These are phyloP conservation scores for Stichopus horrens DNA, from an alignment of 53 echinoderm and acorn worm genomes.

Conservation along the genomic window DNA sequence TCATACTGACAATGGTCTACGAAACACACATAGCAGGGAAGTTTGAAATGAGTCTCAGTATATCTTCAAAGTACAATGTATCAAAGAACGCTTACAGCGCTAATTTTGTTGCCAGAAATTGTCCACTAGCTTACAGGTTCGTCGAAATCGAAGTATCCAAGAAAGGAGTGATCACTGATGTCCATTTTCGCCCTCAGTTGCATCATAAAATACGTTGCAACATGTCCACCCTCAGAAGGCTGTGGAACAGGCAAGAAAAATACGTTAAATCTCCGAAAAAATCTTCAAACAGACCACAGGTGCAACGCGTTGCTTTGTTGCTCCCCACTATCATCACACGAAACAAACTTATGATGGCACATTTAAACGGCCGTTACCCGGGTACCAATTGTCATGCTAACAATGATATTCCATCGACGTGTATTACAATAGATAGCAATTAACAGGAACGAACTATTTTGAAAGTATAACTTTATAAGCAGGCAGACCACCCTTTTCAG, in stretches of 20 bases:
- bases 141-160: constrained; percentile 34
- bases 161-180: constrained; percentile 4
- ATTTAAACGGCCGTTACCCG: too few relatives aligned
- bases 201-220: not conserved
- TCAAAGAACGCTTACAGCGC: not conserved
- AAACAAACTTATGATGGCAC: not conserved
- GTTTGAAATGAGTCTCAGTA: not conserved
- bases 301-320: not conserved
- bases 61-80: constrained; percentile 1
- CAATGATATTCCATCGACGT: too few relatives aligned
- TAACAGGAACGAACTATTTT: too few relatives aligned
- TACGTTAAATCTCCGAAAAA: not conserved
- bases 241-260: not conserved
- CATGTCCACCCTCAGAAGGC: not conserved
- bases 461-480: too few relatives aligned
- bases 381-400: too few relatives aligned
- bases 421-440: too few relatives aligned
- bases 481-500: too few relatives aligned
- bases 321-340: constrained; percentile 6
- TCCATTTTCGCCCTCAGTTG: not conserved
- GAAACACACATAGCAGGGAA: constrained; percentile 19
- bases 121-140: constrained; percentile 24
- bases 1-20: not conserved
- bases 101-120: not conserved
- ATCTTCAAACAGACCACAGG: not conserved